Conservation (phyloP, 2,888 invertebrate species). For the Ormia ochracea region DNA sequence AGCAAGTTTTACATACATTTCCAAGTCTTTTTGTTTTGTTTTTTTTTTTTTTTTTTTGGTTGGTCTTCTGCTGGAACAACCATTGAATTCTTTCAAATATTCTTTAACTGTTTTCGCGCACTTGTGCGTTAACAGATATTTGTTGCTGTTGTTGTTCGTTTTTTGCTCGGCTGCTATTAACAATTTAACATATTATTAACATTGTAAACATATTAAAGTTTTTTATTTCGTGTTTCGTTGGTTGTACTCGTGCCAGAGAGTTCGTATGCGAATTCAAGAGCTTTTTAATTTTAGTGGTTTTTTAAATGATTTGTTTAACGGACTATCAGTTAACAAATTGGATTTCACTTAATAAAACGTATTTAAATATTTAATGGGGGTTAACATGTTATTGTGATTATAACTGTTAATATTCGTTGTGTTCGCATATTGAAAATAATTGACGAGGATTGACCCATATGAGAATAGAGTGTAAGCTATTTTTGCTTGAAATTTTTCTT, state of each 20-base stretch:
- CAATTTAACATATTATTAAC: constrained; percentile 45
- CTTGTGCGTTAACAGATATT: neutral
- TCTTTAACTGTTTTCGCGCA: neutral
- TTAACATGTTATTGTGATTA: neutral
- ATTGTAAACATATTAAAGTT: constrained; percentile 24
- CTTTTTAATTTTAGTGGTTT: constrained; percentile 8
- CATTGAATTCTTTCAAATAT: neutral
- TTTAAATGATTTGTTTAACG: constrained; percentile 19
- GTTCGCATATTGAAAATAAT: neutral
- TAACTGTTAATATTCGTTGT: neutral
- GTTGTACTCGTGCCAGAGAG: neutral
- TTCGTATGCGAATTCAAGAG: neutral
- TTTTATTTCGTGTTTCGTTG: neutral
- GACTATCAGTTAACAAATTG: neutral
- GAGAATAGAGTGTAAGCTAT: neutral
- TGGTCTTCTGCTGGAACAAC: no score
- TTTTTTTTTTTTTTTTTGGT: neutral
- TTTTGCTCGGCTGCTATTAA: constrained; percentile 29
- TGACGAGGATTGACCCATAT: neutral
- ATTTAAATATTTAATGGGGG: constrained; percentile 9
- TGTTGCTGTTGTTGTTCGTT: neutral
- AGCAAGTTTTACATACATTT: neutral
- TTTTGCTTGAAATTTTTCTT: no score
- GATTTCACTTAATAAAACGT: neutral
- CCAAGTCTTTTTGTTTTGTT: neutral